Conservation (phyloP, 1,140 invertebrate species). For the Sesamia nonagrioides region DNA sequence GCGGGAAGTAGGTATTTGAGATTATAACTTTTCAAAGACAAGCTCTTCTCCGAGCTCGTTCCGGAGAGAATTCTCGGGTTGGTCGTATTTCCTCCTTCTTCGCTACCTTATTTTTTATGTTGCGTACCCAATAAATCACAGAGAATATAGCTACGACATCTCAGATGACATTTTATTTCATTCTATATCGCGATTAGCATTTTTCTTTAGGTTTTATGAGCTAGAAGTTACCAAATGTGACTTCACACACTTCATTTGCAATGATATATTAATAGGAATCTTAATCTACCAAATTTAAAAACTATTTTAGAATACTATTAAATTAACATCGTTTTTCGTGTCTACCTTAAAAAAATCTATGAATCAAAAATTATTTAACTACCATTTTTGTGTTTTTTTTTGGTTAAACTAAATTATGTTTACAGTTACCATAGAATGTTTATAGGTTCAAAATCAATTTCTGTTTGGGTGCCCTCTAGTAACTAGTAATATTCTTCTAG, state of each 20-base stretch:
- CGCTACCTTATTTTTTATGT: conserved; percentile 31
- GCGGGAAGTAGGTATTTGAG: conserved; percentile 40
- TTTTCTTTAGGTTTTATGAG: background rate
- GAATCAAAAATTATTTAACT: no score
- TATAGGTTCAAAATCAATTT: no score
- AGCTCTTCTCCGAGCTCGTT: conserved; percentile 36
- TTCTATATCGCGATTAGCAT: conserved; percentile 3
- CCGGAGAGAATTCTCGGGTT: conserved; percentile 9
- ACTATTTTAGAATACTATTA: no score
- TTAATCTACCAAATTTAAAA: no score
- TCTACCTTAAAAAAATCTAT: no score
- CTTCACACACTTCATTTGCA: background rate
- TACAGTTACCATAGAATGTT: no score
- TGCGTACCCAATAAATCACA: conserved; percentile 14
- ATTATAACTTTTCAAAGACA: conserved; percentile 52
- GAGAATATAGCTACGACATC: conserved; percentile 5
- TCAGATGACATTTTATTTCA: conserved; percentile 32
- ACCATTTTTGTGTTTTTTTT: no score
- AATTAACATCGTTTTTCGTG: no score
- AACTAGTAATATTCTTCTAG: no score
- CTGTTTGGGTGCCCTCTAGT: no score
- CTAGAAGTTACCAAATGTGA: background rate
- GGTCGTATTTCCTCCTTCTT: conserved; percentile 11
- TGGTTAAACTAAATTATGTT: no score
- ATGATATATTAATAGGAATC: no score